These are phyloP conservation scores for Hyles euphorbiae DNA, from an alignment of 1,140 invertebrate genomes.

Conservation along the genomic window DNA sequence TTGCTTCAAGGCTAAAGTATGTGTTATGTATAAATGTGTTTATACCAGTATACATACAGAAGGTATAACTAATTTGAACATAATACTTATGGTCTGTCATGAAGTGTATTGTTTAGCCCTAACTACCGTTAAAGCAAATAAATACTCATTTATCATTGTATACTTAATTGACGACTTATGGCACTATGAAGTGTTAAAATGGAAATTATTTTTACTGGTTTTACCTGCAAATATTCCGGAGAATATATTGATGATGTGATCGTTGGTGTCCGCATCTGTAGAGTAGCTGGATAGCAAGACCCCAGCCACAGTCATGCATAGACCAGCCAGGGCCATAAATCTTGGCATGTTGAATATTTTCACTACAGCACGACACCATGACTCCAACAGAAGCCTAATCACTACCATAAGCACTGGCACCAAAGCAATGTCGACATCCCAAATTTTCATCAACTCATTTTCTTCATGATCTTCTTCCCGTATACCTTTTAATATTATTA, in stretches of 20 bases:
- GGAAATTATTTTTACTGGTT: too few species aligned
- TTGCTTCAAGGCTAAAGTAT: too few species aligned
- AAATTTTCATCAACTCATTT: constrained; percentile 59
- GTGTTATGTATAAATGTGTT: too few species aligned
- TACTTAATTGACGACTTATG: too few species aligned
- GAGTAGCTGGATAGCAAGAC: constrained; percentile 66
- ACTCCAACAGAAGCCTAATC: constrained; percentile 72
- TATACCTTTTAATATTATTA: constrained; percentile 70
- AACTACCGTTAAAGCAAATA: too few species aligned
- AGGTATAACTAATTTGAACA: too few species aligned
- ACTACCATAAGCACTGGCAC: constrained; percentile 75
- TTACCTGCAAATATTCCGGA: constrained; percentile 69
- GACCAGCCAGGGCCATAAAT: constrained; percentile 68
- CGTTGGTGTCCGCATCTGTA: constrained; percentile 51
- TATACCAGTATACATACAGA: too few species aligned
- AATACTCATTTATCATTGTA: too few species aligned
- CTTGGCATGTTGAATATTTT: constrained; percentile 74
- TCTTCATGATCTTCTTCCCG: constrained; percentile 58
- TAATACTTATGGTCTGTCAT: too few species aligned
- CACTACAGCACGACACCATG: constrained; percentile 75
- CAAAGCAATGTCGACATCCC: constrained; percentile 73
- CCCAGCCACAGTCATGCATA: constrained; percentile 69
- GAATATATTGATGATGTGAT: constrained; percentile 66
- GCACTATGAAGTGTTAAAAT: too few species aligned
- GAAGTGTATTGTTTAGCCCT: too few species aligned